Evolutionary conservation across 2,113 vertebrate genomes (phyloP), one percentile per base, ranked within the genome.

Genomic region (Elachura formosa): DNA sequence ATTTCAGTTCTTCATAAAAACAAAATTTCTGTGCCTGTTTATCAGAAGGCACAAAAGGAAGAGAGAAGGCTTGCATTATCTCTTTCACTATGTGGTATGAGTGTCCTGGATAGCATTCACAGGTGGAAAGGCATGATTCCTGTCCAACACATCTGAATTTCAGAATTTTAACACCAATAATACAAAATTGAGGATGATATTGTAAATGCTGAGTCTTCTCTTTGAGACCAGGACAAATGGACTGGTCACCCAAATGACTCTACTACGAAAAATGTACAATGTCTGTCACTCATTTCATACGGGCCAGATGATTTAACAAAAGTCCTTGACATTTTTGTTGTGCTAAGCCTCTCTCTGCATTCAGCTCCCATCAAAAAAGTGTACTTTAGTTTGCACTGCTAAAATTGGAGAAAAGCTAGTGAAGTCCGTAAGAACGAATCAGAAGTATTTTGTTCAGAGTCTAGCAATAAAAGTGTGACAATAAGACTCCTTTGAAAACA

Each of bases 291-390:
- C 36, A 15, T 26, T 73, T 48, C 38, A 48, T 33, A 23, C 6
- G 25, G 1, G 9, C 45, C 7, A 54, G 38, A 59, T 1, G 0
- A 11, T 63, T 34, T 73, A 84, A 18, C n/a, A 23, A 7, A 80
- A 80, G 18, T 43, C 62, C 7, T 11, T 41, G 28, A n/a, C 15
- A n/a, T 31, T 36, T 55, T 9, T 64, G 11, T 48, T 0, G 0
- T 7, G 10, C 55, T 75, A 51, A 13, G 5, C 55, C 8, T 56
- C 25, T 34, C 21, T 77, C 31, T 41, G 24, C 23, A 84, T 25
- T 13, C 26, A 58, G 0, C 1, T 3, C 6, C 6, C 3, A n/a
- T 3, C 19, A n/a, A 74, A 76, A 77, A 68, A 14, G 23, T 21
- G 11, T 63, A 38, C 12, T 68, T 79, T 20, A 29, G 12, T 38